A percentile compares a stretch with the other conserved stretches of the same genome.
These are phyloP conservation scores for Brachionus calyciflorus DNA, from an alignment of 1,140 invertebrate species.

Conservation along the genomic window DNA sequence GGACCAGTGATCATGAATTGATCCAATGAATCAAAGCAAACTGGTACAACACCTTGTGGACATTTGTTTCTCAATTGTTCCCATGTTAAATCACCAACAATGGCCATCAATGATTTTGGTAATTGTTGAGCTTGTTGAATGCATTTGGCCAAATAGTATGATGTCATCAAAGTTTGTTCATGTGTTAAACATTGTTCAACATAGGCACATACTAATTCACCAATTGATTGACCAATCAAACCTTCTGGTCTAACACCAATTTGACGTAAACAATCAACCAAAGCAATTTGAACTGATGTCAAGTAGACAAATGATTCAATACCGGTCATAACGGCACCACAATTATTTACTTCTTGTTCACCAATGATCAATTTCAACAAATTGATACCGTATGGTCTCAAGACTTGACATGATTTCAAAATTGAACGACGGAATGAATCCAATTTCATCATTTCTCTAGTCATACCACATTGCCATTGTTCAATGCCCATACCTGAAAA, in stretches of 20 bases:
- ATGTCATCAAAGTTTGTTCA: slow-evolving; percentile 84
- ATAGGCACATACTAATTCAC: slow-evolving; percentile 79
- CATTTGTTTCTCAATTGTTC: slow-evolving; percentile 73
- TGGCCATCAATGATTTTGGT: slow-evolving; percentile 75
- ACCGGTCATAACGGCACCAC: slow-evolving; percentile 86
- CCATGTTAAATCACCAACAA: slow-evolving; percentile 75
- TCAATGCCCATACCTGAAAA: slow-evolving; percentile 96
- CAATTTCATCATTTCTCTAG: slow-evolving; percentile 70
- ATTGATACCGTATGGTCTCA: slow-evolving; percentile 75
- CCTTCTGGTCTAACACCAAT: slow-evolving; percentile 81
- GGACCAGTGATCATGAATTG: slow-evolving; percentile 89
- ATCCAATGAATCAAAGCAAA: slow-evolving; percentile 87
- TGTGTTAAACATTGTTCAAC: slow-evolving; percentile 87
- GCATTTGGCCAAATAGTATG: slow-evolving; percentile 83
- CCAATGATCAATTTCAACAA: slow-evolving; percentile 76
- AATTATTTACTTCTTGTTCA: slow-evolving; percentile 62
- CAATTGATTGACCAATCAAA: slow-evolving; percentile 85
- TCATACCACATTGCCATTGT: slow-evolving; percentile 68
- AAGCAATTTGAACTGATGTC: slow-evolving; percentile 86
- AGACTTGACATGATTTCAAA: slow-evolving; percentile 69
- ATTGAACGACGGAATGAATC: slow-evolving; percentile 76
- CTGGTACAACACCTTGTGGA: slow-evolving; percentile 73
- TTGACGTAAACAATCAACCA: slow-evolving; percentile 75
- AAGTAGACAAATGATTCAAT: slow-evolving; percentile 83
- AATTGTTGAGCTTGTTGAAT: slow-evolving; percentile 73